Percentiles rank a stretch among this genome's conserved stretches.
Evolutionary conservation across 2,888 invertebrate species (phyloP).

Genomic region (Idaea straminata): DNA sequence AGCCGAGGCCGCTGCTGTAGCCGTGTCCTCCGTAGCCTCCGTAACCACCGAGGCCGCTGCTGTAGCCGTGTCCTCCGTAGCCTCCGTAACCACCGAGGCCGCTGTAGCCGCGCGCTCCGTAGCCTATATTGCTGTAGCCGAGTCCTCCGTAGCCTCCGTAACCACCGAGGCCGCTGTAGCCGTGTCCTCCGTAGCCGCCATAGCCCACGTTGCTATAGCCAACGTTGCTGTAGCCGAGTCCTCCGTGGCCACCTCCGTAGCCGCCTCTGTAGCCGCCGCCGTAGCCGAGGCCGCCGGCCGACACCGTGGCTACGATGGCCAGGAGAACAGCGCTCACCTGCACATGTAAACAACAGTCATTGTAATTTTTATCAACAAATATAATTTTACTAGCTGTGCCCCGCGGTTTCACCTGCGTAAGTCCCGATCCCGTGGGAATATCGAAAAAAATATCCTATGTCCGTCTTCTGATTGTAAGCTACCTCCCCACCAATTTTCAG

Average conservation of each 20-base stretch:
- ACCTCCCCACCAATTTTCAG: no score
- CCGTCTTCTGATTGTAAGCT: no score
- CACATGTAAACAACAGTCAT: background rate
- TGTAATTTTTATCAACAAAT: no score
- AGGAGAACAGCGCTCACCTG: conserved; percentile 36
- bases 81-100: conserved; percentile 37
- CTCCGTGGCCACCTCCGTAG: conserved; percentile 46
- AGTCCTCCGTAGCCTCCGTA: conserved; percentile 22
- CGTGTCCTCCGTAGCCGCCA: conserved; percentile 29
- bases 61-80: conserved; percentile 38
- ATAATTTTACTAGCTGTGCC: no score
- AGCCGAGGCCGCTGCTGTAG: conserved; percentile 20
- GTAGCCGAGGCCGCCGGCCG: conserved; percentile 38
- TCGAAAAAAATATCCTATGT: no score
- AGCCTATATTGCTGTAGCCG: conserved; percentile 14
- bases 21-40: conserved; percentile 43
- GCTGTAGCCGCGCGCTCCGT: conserved; percentile 24
- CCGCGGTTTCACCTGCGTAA: no score
- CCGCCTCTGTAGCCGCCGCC: conserved; percentile 36
- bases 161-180: conserved; percentile 21
- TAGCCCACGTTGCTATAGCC: conserved; percentile 20
- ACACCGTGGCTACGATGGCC: conserved; percentile 38
- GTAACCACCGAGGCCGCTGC: conserved; percentile 40
- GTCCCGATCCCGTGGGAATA: no score
- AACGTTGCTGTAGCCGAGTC: conserved; percentile 34